Evolutionary conservation across 2,888 invertebrate species (phyloP), one percentile per base, ranked within the genome.

Genomic region (Leistus spinibarbis): DNA sequence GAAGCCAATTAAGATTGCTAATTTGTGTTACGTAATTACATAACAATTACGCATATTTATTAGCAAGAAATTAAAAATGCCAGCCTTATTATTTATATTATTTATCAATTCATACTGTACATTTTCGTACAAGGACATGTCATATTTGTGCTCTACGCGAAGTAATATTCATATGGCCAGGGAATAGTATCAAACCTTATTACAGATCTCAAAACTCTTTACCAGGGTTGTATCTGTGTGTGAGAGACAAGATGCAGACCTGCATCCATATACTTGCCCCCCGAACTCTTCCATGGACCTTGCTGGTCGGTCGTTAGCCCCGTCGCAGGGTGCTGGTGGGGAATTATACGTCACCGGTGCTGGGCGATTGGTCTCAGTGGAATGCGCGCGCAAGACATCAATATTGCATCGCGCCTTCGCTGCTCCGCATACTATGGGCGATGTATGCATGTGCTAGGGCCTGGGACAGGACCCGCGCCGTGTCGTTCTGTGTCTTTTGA

Each of bases 301-400:
- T 23, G 64, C 60, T 54, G 71, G 53, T 73, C 60, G 73, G 73
- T 73, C 73, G 67, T 73, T 73, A 73, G 19, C 73, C 73, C 53
- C 53, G 16, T 10, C 54, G n/a, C 17, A 24, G 22, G 20, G 1
- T 16, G 67, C 4, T 10, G 54, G 10, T 63, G 54, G 64, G 63
- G 23, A 3, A 22, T 19, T 19, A 4, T 10, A 63, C 19, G 63
- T 19, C 40, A 54, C 20, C 27, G 24, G 20, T 64, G n/a, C 64
- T 16, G 23, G 16, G 40, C 22, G 22, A 19, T 73, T 66, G 66
- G 66, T 66, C 60, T 23, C 20, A n/a, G 63, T 63, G 63, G 23
- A 0, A 13, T 67, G 73, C 73, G 73, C 73, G 73, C 73, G 73
- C 73, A 73, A 20, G 22, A 53, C 73, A 73, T 73, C 73, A 73